A percentile compares a stretch with the other conserved stretches of the same genome.
Conservation (phyloP, 2,888 invertebrate species). For the Conops quadrifasciatus region DNA sequence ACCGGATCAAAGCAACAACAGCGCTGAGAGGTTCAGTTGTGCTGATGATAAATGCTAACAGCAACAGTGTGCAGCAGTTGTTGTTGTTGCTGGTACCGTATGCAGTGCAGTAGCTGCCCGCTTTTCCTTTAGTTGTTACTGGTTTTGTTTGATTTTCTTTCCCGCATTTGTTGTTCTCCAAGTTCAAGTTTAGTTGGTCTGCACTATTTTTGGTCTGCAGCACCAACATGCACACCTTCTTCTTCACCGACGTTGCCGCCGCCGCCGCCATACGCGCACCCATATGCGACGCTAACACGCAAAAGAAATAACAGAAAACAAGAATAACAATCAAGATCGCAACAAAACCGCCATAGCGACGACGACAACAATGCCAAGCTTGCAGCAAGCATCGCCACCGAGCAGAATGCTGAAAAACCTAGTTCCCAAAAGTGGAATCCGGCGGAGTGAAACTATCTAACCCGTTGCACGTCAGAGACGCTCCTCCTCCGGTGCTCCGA, state of each 20-base stretch:
- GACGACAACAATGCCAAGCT: neutral
- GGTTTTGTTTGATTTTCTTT: slow-evolving; percentile 27
- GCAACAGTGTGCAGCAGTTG: neutral
- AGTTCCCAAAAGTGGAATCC: slow-evolving; percentile 31
- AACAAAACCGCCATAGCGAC: slow-evolving; percentile 9
- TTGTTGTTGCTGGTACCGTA: neutral
- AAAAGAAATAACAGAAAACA: neutral
- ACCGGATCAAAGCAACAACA: neutral
- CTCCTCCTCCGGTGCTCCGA: neutral
- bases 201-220: too few relatives aligned
- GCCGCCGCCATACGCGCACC: neutral
- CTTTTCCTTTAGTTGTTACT: too few relatives aligned
- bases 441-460: slow-evolving; percentile 25
- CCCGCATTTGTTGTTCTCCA: slow-evolving; percentile 42
- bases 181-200: slow-evolving; percentile 43
- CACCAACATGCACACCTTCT: neutral
- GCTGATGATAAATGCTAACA: slow-evolving; percentile 11
- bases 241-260: too few relatives aligned
- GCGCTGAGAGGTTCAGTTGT: slow-evolving; percentile 21
- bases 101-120: too few relatives aligned
- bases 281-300: slow-evolving; percentile 1
- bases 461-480: neutral
- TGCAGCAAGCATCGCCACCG: neutral
- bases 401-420: slow-evolving; percentile 19
- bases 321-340: slow-evolving; percentile 1